Evolutionary conservation across 2,113 vertebrate genomes (phyloP), one percentile per base, ranked within the genome.

Genomic region (Macroglossus sobrinus): DNA sequence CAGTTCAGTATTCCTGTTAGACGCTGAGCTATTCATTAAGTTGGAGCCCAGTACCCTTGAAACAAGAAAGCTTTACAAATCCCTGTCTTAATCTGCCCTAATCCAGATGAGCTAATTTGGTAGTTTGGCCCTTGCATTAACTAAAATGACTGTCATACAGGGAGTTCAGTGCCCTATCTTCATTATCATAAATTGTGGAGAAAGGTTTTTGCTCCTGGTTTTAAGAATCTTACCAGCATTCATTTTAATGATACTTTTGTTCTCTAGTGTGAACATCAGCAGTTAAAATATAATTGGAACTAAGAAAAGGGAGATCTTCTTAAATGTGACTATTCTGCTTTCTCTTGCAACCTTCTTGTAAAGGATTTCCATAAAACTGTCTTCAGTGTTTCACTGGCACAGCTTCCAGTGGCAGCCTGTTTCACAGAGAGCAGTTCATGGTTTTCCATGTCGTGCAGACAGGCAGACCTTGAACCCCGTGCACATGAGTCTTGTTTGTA

Each of bases 91-190:
- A 89, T 95, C 50, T 92, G 35, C 59, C 59, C 38, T 97, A 84
- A 97, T 91, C 95, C 76, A 84, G 80, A 95, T 93, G 74, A 95
- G 45, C 69, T 89, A 45, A 79, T 69, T 92, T 85, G 85, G 63
- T 88, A 33, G 43, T 94, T 93, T 79, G 72, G 75, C 55, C 89
- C 3, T 50, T 91, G 69, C 61, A 50, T 89, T 93, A 61, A 69
- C 45, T 61, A 30, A 90, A 35, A 11, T 33, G 45, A 55, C 66
- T 79, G n/a, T 26, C 4, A 2, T 33, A 55, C 15, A 45, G 55
- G 22, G 50, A 81, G 38, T 38, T 76, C 43, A 71, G 19, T 33
- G 47, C 12, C 19, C 4, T 76, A 1, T n/a, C 40, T 64, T 61
- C 14, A 4, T 71, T 84, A 66, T 63, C 74, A 68, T 38, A 80